A percentile compares a stretch with the other conserved stretches of the same genome.
These are phyloP conservation scores for Diorhabda sublineata DNA, from an alignment of 1,140 invertebrate species.

Conservation along the genomic window DNA sequence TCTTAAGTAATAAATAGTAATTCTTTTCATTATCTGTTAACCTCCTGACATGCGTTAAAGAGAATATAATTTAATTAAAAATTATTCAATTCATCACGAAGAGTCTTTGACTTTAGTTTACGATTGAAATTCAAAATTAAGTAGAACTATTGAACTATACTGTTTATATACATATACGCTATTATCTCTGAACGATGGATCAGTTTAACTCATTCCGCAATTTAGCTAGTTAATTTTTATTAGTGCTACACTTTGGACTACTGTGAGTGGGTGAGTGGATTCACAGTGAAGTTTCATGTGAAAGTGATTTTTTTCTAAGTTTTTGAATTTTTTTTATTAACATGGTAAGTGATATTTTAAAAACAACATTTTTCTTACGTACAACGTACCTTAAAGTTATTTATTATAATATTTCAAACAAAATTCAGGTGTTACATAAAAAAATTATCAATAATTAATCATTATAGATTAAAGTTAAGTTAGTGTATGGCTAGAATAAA, in stretches of 20 bases:
- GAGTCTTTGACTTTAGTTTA: background rate
- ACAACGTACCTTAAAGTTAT: background rate
- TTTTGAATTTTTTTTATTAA: background rate
- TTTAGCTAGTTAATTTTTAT: constrained; percentile 39
- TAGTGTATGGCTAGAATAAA: too few relatives aligned
- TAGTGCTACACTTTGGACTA: constrained; percentile 22
- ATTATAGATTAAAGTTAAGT: too few relatives aligned
- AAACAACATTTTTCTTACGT: background rate
- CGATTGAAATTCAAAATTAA: constrained; percentile 10
- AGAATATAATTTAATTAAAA: constrained; percentile 3
- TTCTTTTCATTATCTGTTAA: background rate
- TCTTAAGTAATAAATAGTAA: constrained; percentile 8
- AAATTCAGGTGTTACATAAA: background rate
- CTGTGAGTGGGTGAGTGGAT: constrained; percentile 16
- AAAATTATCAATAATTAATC: too few relatives aligned
- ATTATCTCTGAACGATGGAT: background rate
- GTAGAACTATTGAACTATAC: background rate
- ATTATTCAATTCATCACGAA: background rate
- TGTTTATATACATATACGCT: background rate
- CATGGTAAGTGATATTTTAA: constrained; percentile 19
- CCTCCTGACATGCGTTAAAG: background rate
- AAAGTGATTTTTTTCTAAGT: constrained; percentile 9
- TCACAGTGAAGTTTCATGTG: constrained; percentile 10
- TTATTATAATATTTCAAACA: background rate
- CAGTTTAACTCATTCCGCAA: constrained; percentile 30